Evolutionary conservation across 2,888 invertebrate genomes (phyloP), one percentile per base, ranked within the genome.

Genomic region (Drosophila paranaensis): DNA sequence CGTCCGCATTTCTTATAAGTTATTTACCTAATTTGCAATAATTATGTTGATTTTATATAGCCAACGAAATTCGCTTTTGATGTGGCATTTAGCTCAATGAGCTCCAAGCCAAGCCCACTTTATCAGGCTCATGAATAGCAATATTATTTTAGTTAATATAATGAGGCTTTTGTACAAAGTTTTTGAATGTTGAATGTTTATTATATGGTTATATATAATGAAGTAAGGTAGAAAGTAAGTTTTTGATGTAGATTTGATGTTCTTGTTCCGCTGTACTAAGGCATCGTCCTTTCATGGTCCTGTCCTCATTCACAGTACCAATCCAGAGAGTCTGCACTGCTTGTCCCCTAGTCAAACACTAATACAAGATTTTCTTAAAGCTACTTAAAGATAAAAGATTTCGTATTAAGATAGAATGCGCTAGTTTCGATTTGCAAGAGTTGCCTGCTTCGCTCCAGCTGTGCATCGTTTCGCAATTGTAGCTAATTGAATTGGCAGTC

Each of bases 21-120:
- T 72, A 75, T 82, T 87, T 76, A 66, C 73, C 68, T 84, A 84
- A 84, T 89, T 84, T 89, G 88, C 77, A 82, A 84, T 89, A 88
- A 84, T 87, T 89, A 84, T 84, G 84, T 84, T 79, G 88, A 89
- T 89, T 84, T 79, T 70, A 79, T 78, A 63, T 79, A 72, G 64
- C 76, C 63, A 77, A 46, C 71, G 50, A 40, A 46, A 10, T 62
- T 61, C 57, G 54, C 60, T 60, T 81, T 81, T 83, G 81, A 83
- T 74, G 79, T 70, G 67, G 70, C 20, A 35, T 67, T 67, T 45
- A 25, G 50, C 42, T 42, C 39, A 33, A 60, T 60, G 37, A 50
- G 35, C 45, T 40, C 13, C 39, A 11, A 60, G 11, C 50, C 13
- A 13, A 30, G 20, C 71, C 58, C 55, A 35, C 10, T 9, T 16